Conservation (phyloP, 2,888 invertebrate species). For the Agrilus mali region DNA sequence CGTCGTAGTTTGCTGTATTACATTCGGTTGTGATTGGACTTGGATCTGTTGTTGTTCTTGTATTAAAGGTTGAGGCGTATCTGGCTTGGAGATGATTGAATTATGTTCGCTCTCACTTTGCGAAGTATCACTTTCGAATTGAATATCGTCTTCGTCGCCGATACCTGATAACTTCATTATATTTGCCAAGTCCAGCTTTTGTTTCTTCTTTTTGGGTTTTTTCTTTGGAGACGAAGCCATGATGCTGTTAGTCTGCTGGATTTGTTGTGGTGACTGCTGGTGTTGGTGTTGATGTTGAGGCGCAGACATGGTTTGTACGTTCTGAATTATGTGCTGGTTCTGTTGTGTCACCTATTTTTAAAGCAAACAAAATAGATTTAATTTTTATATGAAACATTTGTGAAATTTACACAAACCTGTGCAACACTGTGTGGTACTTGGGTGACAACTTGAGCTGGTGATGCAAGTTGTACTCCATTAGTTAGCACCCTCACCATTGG, state of each 20-base stretch:
- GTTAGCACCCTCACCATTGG: conserved; percentile 48
- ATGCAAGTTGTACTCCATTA: conserved; percentile 35
- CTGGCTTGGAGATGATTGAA: conserved; percentile 26
- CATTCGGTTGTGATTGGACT: conserved; percentile 13
- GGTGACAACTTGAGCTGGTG: conserved; percentile 10
- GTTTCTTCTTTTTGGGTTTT: conserved; percentile 40
- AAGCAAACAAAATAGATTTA: too few relatives aligned
- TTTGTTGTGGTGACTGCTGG: conserved; percentile 26
- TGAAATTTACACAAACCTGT: not conserved
- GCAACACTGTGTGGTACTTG: conserved; percentile 8
- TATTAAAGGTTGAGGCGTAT: conserved; percentile 17
- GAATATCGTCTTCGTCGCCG: conserved; percentile 53
- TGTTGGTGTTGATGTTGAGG: conserved; percentile 14
- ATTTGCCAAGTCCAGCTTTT: conserved; percentile 54
- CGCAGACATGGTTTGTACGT: conserved; percentile 8
- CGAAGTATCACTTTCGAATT: conserved; percentile 34
- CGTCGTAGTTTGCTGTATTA: conserved; percentile 9
- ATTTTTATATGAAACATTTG: too few relatives aligned
- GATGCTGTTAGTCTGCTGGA: conserved; percentile 13
- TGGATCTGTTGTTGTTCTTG: conserved; percentile 11
- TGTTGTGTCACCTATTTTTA: too few relatives aligned
- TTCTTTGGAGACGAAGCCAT: conserved; percentile 39
- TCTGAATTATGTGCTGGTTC: conserved; percentile 18
- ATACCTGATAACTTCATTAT: conserved; percentile 57
- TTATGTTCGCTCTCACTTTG: conserved; percentile 31